Evolutionary conservation across 2,797 vertebrate species (phyloP).

Genomic region (Liparis tanakae): DNA sequence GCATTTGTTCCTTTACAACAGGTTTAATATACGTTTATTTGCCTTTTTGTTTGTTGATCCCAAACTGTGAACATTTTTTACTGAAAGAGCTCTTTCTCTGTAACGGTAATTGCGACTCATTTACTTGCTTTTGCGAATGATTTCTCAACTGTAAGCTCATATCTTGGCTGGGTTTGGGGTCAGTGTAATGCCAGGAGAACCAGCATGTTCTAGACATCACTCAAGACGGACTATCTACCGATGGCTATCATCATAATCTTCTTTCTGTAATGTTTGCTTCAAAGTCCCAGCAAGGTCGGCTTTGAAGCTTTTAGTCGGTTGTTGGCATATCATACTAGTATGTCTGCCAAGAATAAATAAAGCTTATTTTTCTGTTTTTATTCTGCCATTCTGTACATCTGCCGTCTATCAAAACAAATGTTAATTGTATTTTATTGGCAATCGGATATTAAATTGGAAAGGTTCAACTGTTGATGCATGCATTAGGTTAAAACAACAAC

Average conservation of each 20-base stretch:
- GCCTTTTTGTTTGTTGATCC: constrained; percentile 27
- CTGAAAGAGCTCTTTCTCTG: constrained; percentile 50
- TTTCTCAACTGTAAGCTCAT: constrained; percentile 59
- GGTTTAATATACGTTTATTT: constrained; percentile 17
- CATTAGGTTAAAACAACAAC: not conserved
- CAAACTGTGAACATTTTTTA: constrained; percentile 16
- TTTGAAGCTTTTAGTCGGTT: constrained; percentile 31
- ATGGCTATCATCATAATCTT: constrained; percentile 59
- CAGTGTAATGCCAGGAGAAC: constrained; percentile 51
- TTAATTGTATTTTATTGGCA: constrained; percentile 5
- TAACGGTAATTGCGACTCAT: constrained; percentile 37
- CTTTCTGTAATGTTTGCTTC: constrained; percentile 48
- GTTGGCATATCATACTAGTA: constrained; percentile 3
- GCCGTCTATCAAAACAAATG: not conserved
- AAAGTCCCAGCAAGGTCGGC: constrained; percentile 29
- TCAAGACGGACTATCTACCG: constrained; percentile 50
- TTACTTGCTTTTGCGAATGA: constrained; percentile 28
- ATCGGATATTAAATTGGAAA: constrained; percentile 13
- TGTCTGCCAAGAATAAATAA: constrained; percentile 18
- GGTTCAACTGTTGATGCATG: not conserved
- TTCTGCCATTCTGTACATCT: not conserved
- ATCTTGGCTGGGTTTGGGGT: constrained; percentile 55
- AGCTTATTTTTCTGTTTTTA: constrained; percentile 16
- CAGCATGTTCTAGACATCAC: constrained; percentile 57
- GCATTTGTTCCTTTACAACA: constrained; percentile 19